Conservation (phyloP, 2,888 invertebrate genomes). For the Ectobius pallidus region DNA sequence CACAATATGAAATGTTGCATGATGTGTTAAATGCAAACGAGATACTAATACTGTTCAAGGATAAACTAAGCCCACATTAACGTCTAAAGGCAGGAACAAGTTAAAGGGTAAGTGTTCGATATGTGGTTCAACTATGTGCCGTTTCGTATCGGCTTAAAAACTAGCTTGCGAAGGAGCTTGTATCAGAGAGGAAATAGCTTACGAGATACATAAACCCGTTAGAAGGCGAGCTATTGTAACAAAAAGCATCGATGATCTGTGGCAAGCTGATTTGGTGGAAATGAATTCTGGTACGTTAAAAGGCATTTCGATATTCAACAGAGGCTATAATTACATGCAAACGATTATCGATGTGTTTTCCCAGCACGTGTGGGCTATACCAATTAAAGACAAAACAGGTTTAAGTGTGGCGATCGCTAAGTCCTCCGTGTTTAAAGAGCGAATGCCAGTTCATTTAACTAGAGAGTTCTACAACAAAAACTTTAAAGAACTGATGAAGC, state of each 20-base stretch:
- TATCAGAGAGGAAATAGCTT: neutral
- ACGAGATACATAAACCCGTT: neutral
- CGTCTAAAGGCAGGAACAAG: too few relatives aligned
- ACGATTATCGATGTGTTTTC: constrained; percentile 11
- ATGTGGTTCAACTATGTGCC: too few relatives aligned
- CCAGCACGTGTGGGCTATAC: constrained; percentile 9
- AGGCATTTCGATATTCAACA: neutral
- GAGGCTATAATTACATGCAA: neutral
- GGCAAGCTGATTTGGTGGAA: too few relatives aligned
- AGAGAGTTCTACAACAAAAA: neutral
- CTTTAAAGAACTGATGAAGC: neutral
- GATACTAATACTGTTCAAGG: too few relatives aligned
- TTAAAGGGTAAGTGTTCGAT: too few relatives aligned
- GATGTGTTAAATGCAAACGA: too few relatives aligned
- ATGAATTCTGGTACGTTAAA: too few relatives aligned
- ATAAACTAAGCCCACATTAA: too few relatives aligned
- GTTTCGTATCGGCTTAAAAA: too few relatives aligned
- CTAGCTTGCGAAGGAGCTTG: too few relatives aligned
- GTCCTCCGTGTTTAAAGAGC: neutral
- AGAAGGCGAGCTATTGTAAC: neutral
- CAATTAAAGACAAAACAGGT: constrained; percentile 15
- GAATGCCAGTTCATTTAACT: neutral
- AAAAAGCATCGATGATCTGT: neutral
- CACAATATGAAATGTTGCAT: too few relatives aligned
- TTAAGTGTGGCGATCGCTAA: neutral